These are phyloP conservation scores for Haliclona indistincta DNA, from an alignment of 37 sponge, comb jelly and placozoan species.

Conservation along the genomic window DNA sequence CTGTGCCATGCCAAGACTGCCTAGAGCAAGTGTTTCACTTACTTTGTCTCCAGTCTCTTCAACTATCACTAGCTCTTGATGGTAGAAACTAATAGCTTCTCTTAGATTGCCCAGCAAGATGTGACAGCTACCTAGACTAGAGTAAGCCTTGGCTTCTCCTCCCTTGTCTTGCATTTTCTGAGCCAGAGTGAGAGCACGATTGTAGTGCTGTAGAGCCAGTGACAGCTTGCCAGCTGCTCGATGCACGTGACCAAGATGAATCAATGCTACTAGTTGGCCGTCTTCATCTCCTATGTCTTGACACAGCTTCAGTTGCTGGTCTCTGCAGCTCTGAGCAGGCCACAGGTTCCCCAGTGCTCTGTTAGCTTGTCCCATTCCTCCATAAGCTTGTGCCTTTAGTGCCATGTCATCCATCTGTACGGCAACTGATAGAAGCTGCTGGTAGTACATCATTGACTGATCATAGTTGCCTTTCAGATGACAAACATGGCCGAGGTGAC, in stretches of 20 bases:
- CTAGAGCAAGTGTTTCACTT: slow-evolving; percentile 74
- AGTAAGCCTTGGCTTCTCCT: slow-evolving; percentile 85
- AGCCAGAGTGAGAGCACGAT: slow-evolving; percentile 57
- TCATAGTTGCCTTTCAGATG: slow-evolving; percentile 61
- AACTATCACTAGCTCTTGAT: slow-evolving; percentile 62
- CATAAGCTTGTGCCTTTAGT: slow-evolving; percentile 89
- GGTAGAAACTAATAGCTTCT: slow-evolving; percentile 80
- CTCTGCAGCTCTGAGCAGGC: slow-evolving; percentile 89
- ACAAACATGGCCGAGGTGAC: slow-evolving; percentile 69
- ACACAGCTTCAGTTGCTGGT: slow-evolving; percentile 82
- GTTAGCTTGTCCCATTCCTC: slow-evolving; percentile 91
- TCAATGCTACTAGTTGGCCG: slow-evolving; percentile 54
- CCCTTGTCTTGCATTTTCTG: slow-evolving; percentile 66
- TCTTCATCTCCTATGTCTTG: slow-evolving; percentile 59
- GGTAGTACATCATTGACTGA: slow-evolving; percentile 84
- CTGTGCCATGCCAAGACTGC: slow-evolving; percentile 86
- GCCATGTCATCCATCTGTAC: slow-evolving; percentile 67
- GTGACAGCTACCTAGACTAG: slow-evolving; percentile 89
- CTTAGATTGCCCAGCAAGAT: slow-evolving; percentile 83
- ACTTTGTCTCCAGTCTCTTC: slow-evolving; percentile 56
- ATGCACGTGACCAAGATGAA: slow-evolving; percentile 77
- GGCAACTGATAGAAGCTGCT: slow-evolving; percentile 84
- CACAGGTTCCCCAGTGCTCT: slow-evolving; percentile 68
- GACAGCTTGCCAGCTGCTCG: slow-evolving; percentile 76
- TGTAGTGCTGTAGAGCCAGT: slow-evolving; percentile 86